A percentile compares a stretch with the other conserved stretches of the same genome.
phyloP scores from a whole-genome alignment of 2,113 vertebrate genomes.

The Sterrhoptilus dennistouni region DNA sequence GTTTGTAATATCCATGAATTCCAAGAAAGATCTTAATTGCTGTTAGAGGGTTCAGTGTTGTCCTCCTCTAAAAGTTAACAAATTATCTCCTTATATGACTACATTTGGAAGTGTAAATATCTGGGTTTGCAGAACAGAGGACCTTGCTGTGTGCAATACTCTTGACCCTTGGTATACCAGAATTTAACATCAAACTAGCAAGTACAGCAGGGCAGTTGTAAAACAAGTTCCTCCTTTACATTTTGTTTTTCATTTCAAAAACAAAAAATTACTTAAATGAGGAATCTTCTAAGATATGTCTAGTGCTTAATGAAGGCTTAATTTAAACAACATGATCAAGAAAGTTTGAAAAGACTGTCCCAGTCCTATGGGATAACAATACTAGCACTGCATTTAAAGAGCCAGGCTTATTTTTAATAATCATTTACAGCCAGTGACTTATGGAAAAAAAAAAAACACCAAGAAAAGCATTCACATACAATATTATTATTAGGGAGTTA shows the following conservation, averaged over 20 bases:
- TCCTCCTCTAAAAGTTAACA: not conserved
- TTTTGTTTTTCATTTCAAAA: not conserved
- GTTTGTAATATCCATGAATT: not conserved
- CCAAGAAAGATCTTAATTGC: not conserved
- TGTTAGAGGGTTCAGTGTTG: not conserved
- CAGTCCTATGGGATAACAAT: not conserved
- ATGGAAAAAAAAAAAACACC: not conserved
- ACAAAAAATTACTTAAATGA: not conserved
- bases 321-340: not conserved
- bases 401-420: not conserved
- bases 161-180: not conserved
- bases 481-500: not conserved
- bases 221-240: not conserved
- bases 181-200: not conserved
- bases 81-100: not conserved
- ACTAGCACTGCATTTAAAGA: not conserved
- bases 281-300: not conserved
- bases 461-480: not conserved
- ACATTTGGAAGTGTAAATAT: not conserved
- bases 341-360: not conserved
- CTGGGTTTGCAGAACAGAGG: not conserved
- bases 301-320: not conserved
- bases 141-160: not conserved
- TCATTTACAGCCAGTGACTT: not conserved
- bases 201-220: not conserved